Evolutionary conservation across 2,888 invertebrate species (phyloP).

Genomic region (Ditylenchus weischeri): DNA sequence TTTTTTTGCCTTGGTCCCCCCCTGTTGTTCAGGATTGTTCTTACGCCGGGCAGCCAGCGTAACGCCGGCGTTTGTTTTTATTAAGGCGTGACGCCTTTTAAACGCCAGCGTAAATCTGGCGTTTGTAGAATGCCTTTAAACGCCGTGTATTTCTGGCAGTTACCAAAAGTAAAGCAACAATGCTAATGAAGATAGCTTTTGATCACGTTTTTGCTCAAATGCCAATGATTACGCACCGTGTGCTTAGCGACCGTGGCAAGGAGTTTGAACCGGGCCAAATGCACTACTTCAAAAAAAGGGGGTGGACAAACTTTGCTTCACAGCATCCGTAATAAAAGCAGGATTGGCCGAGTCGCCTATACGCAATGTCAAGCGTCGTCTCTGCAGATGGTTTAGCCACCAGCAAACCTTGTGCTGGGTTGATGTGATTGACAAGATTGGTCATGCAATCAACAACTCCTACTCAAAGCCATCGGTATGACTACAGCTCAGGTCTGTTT

Average conservation of each 20-base stretch:
- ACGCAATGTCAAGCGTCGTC: constrained; percentile 7
- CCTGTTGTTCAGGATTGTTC: no score
- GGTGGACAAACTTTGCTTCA: constrained; percentile 7
- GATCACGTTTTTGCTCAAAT: constrained; percentile 7
- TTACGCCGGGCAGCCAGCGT: no score
- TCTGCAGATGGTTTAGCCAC: constrained; percentile 10
- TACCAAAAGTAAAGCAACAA: not conserved
- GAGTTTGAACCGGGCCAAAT: constrained; percentile 11
- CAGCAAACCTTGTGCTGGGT: no score
- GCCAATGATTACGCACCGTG: constrained; percentile 10
- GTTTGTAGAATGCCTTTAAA: constrained; percentile 19
- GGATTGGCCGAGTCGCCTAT: constrained; percentile 7
- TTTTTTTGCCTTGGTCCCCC: no score
- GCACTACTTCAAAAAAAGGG: not conserved
- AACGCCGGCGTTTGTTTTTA: no score
- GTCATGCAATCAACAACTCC: no score
- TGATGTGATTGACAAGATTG: no score
- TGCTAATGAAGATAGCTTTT: constrained; percentile 13
- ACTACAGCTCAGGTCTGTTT: no score
- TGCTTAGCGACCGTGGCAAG: constrained; percentile 15
- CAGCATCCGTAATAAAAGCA: constrained; percentile 3
- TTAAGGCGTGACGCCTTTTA: no score
- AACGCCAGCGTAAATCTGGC: no score
- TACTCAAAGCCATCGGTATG: no score
- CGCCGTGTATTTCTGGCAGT: constrained; percentile 8